Percentiles rank a stretch among this genome's conserved stretches.
Conservation (phyloP, 35 echinoderm and acorn worm species). For the Strongylocentrotus purpuratus region DNA sequence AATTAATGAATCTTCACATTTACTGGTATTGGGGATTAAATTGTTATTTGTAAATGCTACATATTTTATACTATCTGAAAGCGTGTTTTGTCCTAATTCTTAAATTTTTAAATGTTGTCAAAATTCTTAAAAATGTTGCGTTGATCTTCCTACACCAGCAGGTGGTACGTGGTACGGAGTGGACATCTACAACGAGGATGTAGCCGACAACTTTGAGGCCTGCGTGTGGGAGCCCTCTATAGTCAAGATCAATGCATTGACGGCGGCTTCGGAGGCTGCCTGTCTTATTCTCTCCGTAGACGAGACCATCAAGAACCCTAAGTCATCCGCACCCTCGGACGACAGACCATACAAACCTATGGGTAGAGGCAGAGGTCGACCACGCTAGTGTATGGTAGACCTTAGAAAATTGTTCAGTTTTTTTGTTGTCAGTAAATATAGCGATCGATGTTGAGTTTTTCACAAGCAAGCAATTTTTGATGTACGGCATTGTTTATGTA, state of each 20-base stretch:
- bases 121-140: no score
- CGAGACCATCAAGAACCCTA: conserved; percentile 98
- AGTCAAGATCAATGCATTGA: conserved; percentile 98
- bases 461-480: not conserved
- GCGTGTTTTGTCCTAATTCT: no score
- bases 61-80: no score
- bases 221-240: conserved; percentile 97
- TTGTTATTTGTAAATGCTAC: no score
- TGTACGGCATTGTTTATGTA: not conserved
- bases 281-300: conserved; percentile 96
- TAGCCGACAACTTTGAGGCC: conserved; percentile 93
- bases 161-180: conserved; percentile 95
- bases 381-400: not conserved
- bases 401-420: not conserved
- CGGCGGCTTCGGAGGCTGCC: conserved; percentile 92
- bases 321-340: conserved; percentile 74
- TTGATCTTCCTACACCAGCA: not conserved
- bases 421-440: not conserved
- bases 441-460: not conserved
- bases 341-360: conserved; percentile 76
- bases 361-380: conserved; percentile 92
- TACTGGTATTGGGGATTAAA: no score
- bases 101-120: no score
- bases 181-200: conserved; percentile 91
- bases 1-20: no score